A percentile compares a stretch with the other conserved stretches of the same genome.
Conservation (phyloP, 2,113 vertebrate genomes). For the Silurus glanis region DNA sequence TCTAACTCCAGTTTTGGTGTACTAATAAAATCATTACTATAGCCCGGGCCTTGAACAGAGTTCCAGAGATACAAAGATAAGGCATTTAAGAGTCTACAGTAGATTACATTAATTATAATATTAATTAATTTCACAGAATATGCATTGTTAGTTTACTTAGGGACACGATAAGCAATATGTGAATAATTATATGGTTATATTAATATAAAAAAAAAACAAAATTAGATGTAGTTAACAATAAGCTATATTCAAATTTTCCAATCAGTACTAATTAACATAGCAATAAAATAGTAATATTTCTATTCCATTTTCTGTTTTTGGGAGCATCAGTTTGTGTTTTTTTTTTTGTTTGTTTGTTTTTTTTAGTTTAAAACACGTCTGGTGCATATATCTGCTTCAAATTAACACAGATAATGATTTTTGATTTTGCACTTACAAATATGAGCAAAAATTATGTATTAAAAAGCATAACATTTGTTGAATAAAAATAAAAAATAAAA, state of each 20-base stretch:
- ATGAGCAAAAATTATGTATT: background rate
- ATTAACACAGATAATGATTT: background rate
- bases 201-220: background rate
- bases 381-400: background rate
- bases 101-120: background rate
- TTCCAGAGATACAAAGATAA: background rate
- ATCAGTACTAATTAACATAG: background rate
- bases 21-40: slow-evolving; percentile 60
- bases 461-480: background rate
- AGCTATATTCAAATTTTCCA: background rate
- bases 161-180: background rate
- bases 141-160: background rate
- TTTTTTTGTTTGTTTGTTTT: background rate
- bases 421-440: background rate
- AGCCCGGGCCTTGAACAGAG: slow-evolving; percentile 40
- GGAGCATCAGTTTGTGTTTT: background rate
- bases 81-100: background rate
- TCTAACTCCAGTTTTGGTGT: slow-evolving; percentile 43
- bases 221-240: background rate
- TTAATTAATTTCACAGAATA: background rate
- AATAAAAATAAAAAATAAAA: background rate
- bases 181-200: background rate
- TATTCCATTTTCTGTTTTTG: background rate
- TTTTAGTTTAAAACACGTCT: background rate
- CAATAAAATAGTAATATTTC: background rate